phyloP scores from a whole-genome alignment of 2,797 vertebrate genomes.

The Pangasius macronema region DNA sequence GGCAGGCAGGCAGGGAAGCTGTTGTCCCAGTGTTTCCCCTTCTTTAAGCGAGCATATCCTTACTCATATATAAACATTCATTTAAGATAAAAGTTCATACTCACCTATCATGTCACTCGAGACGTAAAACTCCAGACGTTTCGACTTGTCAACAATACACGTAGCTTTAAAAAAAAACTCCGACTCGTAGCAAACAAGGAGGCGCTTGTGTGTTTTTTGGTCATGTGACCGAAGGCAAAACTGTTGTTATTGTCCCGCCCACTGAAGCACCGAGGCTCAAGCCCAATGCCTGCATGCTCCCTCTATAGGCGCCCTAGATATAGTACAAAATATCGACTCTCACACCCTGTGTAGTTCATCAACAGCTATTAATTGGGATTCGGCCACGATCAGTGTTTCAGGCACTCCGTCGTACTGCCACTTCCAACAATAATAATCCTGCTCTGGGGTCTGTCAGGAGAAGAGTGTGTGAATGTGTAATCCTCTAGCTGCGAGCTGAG shows the following conservation, averaged over 20 bases:
- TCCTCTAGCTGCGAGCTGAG: too few species aligned
- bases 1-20: not conserved
- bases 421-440: not conserved
- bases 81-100: not conserved
- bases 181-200: constrained; percentile 51
- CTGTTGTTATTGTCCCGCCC: constrained; percentile 45
- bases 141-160: constrained; percentile 17
- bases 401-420: not conserved
- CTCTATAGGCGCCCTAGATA: constrained; percentile 1
- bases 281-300: constrained; percentile 4
- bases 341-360: not conserved
- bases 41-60: too few species aligned
- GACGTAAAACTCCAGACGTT: constrained; percentile 27
- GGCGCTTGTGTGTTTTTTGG: constrained; percentile 54
- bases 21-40: not conserved
- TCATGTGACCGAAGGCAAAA: constrained; percentile 52
- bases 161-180: constrained; percentile 20
- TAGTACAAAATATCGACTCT: not conserved
- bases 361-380: not conserved
- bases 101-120: constrained; percentile 53
- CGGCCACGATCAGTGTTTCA: not conserved
- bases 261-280: constrained; percentile 20
- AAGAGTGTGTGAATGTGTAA: too few species aligned
- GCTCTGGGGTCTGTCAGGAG: not conserved
- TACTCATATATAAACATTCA: not conserved